Percentiles rank a stretch among this genome's conserved stretches.
Conservation (phyloP, 2,888 invertebrate species). For the Heteropelma amictum region DNA sequence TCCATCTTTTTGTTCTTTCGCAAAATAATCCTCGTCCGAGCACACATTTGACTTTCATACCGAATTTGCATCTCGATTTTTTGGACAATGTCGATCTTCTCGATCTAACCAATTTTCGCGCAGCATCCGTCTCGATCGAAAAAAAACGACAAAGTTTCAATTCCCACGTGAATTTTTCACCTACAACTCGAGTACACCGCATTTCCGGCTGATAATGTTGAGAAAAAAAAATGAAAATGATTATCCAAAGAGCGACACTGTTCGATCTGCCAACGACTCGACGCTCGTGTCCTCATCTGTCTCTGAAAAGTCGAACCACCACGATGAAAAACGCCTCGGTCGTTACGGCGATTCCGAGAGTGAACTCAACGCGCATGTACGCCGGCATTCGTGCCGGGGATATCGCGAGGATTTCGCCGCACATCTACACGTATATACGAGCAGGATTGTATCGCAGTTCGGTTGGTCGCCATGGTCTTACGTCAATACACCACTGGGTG, state of each 20-base stretch:
- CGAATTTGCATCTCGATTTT: too few relatives aligned
- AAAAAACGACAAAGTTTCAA: too few relatives aligned
- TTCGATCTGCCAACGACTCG: background rate
- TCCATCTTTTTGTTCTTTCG: too few relatives aligned
- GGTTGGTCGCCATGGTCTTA: conserved; percentile 66
- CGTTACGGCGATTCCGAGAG: background rate
- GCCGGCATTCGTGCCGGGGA: conserved; percentile 32
- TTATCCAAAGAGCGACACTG: background rate
- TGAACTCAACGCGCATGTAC: conserved; percentile 52
- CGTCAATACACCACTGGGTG: conserved; percentile 63
- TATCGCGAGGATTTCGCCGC: conserved; percentile 18
- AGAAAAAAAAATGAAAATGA: too few relatives aligned
- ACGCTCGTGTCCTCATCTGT: conserved; percentile 45
- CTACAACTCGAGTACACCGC: too few relatives aligned
- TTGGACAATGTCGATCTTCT: too few relatives aligned
- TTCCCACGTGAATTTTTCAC: too few relatives aligned
- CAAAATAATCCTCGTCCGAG: too few relatives aligned
- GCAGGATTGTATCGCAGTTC: conserved; percentile 63
- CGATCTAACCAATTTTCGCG: too few relatives aligned
- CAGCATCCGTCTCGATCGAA: too few relatives aligned
- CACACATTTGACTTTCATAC: too few relatives aligned
- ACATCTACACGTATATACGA: conserved; percentile 1
- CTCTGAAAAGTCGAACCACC: conserved; percentile 21
- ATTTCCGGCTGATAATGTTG: too few relatives aligned
- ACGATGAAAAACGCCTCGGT: background rate